Percentiles rank a stretch among this genome's conserved stretches.
Conservation (phyloP, 1,140 invertebrate genomes). For the Drosophila nannoptera region DNA sequence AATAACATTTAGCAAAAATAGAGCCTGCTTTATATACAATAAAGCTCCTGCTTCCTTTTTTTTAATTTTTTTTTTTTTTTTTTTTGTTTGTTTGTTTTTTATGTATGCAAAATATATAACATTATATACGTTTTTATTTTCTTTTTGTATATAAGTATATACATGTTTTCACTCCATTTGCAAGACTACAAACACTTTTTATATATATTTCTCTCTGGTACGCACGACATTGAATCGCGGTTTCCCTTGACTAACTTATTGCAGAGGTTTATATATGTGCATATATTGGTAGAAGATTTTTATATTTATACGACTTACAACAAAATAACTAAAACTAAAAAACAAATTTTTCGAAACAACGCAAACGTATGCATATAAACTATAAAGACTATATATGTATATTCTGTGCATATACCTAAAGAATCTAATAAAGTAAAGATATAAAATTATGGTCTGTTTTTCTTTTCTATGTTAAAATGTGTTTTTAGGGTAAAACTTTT, state of each 20-base stretch:
- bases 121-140: constrained; percentile 58
- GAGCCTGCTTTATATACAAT: constrained; percentile 75
- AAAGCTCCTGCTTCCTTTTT: constrained; percentile 61
- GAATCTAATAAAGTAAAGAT: constrained; percentile 54
- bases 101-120: constrained; percentile 73
- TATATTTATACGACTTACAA: constrained; percentile 57
- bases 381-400: constrained; percentile 52
- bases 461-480: constrained; percentile 41
- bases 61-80: constrained; percentile 15
- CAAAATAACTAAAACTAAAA: constrained; percentile 72
- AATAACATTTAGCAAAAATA: constrained; percentile 78
- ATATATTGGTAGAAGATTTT: constrained; percentile 62
- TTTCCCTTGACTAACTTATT: constrained; percentile 74
- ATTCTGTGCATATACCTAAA: constrained; percentile 42
- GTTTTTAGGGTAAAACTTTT: constrained; percentile 41
- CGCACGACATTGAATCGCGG: constrained; percentile 37
- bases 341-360: constrained; percentile 74
- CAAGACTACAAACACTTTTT: constrained; percentile 62
- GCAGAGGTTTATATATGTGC: constrained; percentile 68
- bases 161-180: constrained; percentile 49
- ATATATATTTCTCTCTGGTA: constrained; percentile 29
- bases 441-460: constrained; percentile 52
- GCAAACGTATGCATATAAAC: constrained; percentile 61
- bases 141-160: constrained; percentile 49
- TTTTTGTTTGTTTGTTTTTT: constrained; percentile 39